Conservation (phyloP, 2,113 vertebrate species). For the Caranx melampygus region DNA sequence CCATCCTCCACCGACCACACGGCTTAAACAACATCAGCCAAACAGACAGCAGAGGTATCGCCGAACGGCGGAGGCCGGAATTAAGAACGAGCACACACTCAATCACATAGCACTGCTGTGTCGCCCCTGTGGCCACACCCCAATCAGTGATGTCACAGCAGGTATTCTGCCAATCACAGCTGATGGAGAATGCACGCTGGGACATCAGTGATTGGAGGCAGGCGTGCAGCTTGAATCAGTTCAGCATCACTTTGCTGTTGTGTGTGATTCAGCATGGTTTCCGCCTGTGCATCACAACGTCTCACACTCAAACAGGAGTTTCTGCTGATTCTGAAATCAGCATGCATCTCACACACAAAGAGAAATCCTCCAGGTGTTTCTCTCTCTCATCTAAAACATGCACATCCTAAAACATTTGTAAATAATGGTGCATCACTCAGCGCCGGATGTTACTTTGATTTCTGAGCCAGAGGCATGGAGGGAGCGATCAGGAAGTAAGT, state of each 20-base stretch:
- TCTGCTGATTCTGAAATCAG: too few relatives aligned
- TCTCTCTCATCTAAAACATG: too few relatives aligned
- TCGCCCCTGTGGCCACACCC: constrained; percentile 4
- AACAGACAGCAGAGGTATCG: background rate
- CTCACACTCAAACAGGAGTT: background rate
- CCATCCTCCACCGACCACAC: background rate
- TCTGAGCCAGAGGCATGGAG: too few relatives aligned
- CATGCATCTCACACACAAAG: too few relatives aligned
- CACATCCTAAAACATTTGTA: too few relatives aligned
- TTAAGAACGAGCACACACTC: background rate
- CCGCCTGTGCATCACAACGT: background rate
- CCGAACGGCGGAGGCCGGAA: background rate
- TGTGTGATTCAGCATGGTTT: background rate
- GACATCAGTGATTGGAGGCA: constrained; percentile 30
- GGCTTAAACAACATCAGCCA: background rate
- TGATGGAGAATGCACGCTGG: constrained; percentile 28
- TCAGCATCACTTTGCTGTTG: background rate
- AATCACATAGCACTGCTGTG: too few relatives aligned
- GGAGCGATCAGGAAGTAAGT: too few relatives aligned
- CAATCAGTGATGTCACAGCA: constrained; percentile 55
- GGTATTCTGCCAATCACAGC: constrained; percentile 18
- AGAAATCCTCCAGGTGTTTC: too few relatives aligned
- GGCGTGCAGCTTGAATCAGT: background rate
- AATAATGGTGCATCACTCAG: too few relatives aligned
- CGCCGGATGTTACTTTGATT: too few relatives aligned